Evolutionary conservation across 2,888 invertebrate genomes (phyloP), one percentile per base, ranked within the genome.

Genomic region (Tachina fera): DNA sequence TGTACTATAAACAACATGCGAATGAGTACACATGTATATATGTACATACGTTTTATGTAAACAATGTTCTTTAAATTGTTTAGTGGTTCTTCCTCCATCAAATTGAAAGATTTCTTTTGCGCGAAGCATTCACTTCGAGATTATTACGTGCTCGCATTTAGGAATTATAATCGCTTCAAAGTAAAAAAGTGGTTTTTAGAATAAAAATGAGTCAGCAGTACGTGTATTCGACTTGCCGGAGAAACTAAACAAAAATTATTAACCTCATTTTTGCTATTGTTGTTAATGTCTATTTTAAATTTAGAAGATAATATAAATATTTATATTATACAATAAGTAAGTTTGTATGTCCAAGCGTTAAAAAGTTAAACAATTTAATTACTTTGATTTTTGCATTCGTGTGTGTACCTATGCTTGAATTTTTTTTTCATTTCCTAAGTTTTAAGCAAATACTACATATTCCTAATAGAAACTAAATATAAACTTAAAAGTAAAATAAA

Each of bases 311-410:
- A 83, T 61, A 76, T 83, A 86, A 86, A 86, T 86, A 86, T 86
- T 86, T 86, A 86, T 76, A 72, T 83, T 72, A 61, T 43, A 31
- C 31, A 31, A 31, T 31, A 31, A 31, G 31, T 31, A 83, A 72
- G 76, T 76, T 71, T 80, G 76, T 67, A 79, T 83, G 61, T 72
- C n/a, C 14, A 83, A 83, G 61, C 76, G 79, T 72, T 83, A 76
- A 80, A 81, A 83, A 83, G 75, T 76, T 79, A 63, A 86, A 83
- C 72, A 86, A 76, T 86, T 80, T 75, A 86, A 83, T 75, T 80
- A 72, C 86, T 86, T 83, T 76, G 67, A 79, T 61, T 79, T 75
- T 70, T 83, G 65, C 31, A 13, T 51, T 14, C 19, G 43, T 41
- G 47, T 60, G 39, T 61, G 19, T 45, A n/a, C n/a, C n/a, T n/a